Percentiles rank a stretch among this genome's conserved stretches.
Evolutionary conservation across 2,797 vertebrate genomes (phyloP).

Genomic region (Lateolabrax maculatus): DNA sequence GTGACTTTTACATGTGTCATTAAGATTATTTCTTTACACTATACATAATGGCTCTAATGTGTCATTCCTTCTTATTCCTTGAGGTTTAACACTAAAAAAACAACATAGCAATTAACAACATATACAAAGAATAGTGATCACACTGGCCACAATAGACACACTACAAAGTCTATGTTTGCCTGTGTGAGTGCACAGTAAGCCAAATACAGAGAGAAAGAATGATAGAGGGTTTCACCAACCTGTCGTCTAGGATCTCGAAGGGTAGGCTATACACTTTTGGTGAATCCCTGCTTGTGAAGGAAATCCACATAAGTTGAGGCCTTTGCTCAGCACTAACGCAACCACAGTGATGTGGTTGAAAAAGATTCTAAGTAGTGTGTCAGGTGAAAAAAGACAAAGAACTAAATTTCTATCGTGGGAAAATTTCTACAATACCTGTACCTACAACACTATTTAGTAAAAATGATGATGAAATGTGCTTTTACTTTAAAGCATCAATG

Average conservation of each 20-base stretch:
- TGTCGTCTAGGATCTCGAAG: constrained; percentile 3
- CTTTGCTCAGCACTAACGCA: constrained; percentile 5
- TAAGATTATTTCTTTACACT: constrained; percentile 22
- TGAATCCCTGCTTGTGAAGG: constrained; percentile 7
- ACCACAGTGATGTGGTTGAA: constrained; percentile 6
- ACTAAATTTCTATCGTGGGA: constrained; percentile 1
- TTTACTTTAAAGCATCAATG: constrained; percentile 21
- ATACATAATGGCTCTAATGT: neutral
- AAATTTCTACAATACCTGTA: neutral
- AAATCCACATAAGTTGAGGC: constrained; percentile 17
- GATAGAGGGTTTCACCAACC: neutral
- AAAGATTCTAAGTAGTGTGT: neutral
- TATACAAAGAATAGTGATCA: neutral
- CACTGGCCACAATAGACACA: neutral
- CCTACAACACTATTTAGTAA: constrained; percentile 3
- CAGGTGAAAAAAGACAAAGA: constrained; percentile 6
- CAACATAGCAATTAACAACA: neutral
- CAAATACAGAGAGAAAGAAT: neutral
- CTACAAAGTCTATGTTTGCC: neutral
- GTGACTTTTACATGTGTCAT: constrained; percentile 42
- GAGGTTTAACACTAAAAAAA: neutral
- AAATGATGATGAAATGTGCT: constrained; percentile 29
- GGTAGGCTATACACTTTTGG: constrained; percentile 1
- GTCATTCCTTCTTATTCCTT: neutral
- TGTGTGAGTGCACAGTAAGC: neutral